These are phyloP conservation scores for Drosophila rufa DNA, from an alignment of 1,140 invertebrate genomes.

Conservation along the genomic window DNA sequence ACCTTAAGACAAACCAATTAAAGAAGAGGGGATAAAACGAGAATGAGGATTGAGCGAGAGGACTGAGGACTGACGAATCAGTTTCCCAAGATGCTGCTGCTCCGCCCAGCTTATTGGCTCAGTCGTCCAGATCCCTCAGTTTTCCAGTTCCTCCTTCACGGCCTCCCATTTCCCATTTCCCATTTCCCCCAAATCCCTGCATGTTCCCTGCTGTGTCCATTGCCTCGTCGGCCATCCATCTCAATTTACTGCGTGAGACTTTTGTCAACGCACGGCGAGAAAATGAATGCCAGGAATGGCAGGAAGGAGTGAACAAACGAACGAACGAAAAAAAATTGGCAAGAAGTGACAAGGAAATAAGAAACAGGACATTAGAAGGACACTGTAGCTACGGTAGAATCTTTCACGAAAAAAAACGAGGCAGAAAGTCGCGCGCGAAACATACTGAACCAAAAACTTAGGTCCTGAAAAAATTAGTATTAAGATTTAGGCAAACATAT, in stretches of 20 bases:
- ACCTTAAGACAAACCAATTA: constrained; percentile 46
- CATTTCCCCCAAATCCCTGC: neutral
- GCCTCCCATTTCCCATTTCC: neutral
- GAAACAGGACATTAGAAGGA: constrained; percentile 23
- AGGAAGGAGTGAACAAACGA: constrained; percentile 5
- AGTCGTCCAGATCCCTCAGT: constrained; percentile 15
- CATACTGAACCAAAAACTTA: no score
- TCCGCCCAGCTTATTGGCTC: constrained; percentile 42
- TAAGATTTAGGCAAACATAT: neutral
- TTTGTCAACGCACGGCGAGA: constrained; percentile 61
- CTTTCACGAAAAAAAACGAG: neutral
- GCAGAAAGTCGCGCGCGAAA: no score
- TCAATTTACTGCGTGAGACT: constrained; percentile 65
- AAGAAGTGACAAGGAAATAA: neutral
- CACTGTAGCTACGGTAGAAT: constrained; percentile 8
- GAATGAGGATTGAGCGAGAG: constrained; percentile 19
- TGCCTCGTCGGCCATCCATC: constrained; percentile 40
- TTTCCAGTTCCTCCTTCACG: neutral
- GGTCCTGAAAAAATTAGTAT: neutral
- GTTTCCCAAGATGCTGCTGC: constrained; percentile 27
- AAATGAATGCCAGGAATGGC: constrained; percentile 51
- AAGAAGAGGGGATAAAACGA: neutral
- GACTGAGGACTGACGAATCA: constrained; percentile 25
- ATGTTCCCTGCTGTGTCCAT: constrained; percentile 9
- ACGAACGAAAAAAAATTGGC: neutral